Base-by-base conservation (phyloP, 2,113 vertebrate species). In the Lycocorax pyrrhopterus region DNA sequence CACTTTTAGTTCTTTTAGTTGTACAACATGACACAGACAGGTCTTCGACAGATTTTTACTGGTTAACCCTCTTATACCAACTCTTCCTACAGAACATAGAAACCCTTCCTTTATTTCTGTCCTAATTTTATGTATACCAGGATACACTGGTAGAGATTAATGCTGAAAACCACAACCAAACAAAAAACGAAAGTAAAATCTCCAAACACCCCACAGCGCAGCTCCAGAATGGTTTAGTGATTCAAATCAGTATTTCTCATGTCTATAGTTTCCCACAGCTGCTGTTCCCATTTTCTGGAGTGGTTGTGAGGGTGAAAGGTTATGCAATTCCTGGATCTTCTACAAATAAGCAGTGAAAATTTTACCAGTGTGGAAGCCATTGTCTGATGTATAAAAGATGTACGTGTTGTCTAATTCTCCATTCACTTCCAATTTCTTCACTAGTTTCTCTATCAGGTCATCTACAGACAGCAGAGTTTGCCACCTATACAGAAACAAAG, bases 311-410 rank as follows among this genome's bases (percentile, higher is more conserved):
- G 7, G 9, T 53, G 33, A 84, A 67, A 26, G 5, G 8, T 63
- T 77, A 69, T 0, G 2, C 2, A 8, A 14, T 26, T 88, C 35
- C 33, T 37, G 33, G 16, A 80, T 75, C 52, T 60, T 72, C 43
- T 73, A 69, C 32, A 85, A 67, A 43, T 3, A 10, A 35, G 41
- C n/a, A 83, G 39, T 47, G 13, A 92, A 84, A 77, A 16, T 44
- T 66, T 72, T 95, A 99, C 99, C 99, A 83, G 99, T 99, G 96
- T 99, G 99, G 96, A 98, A 99, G 81, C 99, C 99, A 15, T 99
- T 99, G 96, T 99, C 99, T 16, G 99, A 99, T 27, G 99, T 99
- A 73, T 99, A 99, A 84, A 99, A 98, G 96, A 99, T 97, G 87
- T 99, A 99, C 0, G 99, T 99, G 96, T 99, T 98, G 87, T 98